Evolutionary conservation across 2,113 vertebrate species (phyloP).

Genomic region (Tenrec ecaudatus): DNA sequence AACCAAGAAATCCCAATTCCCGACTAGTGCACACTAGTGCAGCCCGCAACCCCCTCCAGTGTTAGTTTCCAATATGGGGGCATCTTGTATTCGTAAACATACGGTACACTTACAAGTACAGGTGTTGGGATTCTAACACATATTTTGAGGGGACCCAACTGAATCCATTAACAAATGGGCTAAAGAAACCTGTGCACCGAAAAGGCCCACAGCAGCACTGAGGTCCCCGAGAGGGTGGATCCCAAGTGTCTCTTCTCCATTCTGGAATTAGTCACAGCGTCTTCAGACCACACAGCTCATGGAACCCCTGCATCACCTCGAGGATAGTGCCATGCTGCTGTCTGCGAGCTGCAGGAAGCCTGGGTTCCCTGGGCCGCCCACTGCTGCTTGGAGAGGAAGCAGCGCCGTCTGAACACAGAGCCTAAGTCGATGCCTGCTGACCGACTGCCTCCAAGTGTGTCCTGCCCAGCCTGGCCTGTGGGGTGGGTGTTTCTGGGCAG

Average conservation of each 20-base stretch:
- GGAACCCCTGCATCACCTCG: not conserved
- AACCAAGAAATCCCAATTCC: too few species aligned
- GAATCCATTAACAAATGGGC: not conserved
- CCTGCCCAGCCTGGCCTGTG: slow-evolving; percentile 3
- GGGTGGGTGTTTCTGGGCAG: slow-evolving; percentile 75
- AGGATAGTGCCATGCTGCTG: not conserved
- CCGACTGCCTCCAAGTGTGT: slow-evolving; percentile 28
- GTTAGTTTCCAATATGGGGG: too few species aligned
- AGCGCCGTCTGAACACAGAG: slow-evolving; percentile 61
- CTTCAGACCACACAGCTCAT: too few species aligned
- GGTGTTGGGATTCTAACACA: not conserved
- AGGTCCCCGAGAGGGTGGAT: not conserved
- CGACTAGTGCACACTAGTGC: too few species aligned
- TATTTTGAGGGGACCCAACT: not conserved
- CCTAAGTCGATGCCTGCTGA: not conserved
- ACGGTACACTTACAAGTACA: not conserved
- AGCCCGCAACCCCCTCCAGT: too few species aligned
- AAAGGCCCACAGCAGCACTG: not conserved
- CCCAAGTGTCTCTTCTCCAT: not conserved
- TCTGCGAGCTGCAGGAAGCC: slow-evolving; percentile 50
- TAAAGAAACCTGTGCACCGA: not conserved
- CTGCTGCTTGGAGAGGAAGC: slow-evolving; percentile 64
- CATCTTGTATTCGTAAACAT: not conserved
- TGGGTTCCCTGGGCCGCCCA: slow-evolving; percentile 5
- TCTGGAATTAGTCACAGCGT: not conserved